Percentiles rank a stretch among this genome's conserved stretches.
phyloP scores from a whole-genome alignment of 2,113 vertebrate genomes.

The Climacteris rufus region DNA sequence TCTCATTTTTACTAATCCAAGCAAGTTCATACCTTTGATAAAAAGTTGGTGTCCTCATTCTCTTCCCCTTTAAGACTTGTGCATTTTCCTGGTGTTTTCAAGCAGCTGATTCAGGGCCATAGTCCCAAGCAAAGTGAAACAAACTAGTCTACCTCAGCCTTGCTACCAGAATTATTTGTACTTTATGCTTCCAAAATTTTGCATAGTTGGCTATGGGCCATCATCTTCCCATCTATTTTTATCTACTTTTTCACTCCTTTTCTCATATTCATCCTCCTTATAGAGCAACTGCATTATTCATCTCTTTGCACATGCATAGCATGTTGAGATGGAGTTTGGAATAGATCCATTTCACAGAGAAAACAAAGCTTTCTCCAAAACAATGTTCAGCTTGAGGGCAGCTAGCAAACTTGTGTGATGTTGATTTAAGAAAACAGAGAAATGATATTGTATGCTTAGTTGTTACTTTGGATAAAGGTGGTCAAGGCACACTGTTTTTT shows the following conservation, averaged over 20 bases:
- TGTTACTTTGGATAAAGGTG: background rate
- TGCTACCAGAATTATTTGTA: background rate
- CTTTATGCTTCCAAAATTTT: background rate
- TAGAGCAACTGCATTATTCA: constrained; percentile 6
- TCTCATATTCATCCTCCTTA: background rate
- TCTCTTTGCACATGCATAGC: background rate
- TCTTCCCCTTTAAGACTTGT: background rate
- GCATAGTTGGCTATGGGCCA: background rate
- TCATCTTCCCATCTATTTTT: background rate
- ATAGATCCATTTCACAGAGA: background rate
- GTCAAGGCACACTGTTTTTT: background rate
- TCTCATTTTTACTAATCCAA: background rate
- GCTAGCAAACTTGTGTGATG: background rate
- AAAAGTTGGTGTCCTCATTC: background rate
- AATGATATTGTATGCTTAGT: background rate
- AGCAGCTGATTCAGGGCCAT: background rate
- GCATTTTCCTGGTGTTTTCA: background rate
- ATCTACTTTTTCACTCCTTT: background rate
- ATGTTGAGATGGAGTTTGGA: background rate
- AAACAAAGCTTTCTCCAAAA: background rate
- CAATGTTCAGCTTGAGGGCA: background rate
- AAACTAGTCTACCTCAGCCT: background rate
- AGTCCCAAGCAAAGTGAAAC: background rate
- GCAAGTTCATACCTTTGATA: background rate
- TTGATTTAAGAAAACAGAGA: background rate